Evolutionary conservation across 2,888 invertebrate species (phyloP).

Genomic region (Unio delphinus): DNA sequence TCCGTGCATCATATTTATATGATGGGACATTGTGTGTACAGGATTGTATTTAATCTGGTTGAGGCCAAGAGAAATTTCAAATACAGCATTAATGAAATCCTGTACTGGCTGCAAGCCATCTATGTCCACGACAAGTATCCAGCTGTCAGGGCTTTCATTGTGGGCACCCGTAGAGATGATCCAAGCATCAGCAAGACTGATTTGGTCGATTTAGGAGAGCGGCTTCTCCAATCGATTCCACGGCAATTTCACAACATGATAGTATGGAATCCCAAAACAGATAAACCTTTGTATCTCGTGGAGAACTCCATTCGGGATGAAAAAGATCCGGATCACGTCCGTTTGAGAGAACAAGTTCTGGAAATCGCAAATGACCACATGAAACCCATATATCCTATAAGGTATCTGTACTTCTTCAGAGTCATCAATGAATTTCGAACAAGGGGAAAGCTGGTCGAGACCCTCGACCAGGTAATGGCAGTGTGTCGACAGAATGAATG

Average conservation of each 20-base stretch:
- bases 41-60: conserved; percentile 38
- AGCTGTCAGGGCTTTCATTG: conserved; percentile 29
- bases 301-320: conserved; percentile 33
- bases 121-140: conserved; percentile 36
- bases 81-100: conserved; percentile 16
- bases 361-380: conserved; percentile 15
- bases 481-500: conserved; percentile 27
- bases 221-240: conserved; percentile 24
- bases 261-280: conserved; percentile 35
- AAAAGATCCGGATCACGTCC: conserved; percentile 34
- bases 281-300: conserved; percentile 36
- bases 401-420: conserved; percentile 38
- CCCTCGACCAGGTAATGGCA: conserved; percentile 16
- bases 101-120: conserved; percentile 42
- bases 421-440: conserved; percentile 31
- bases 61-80: conserved; percentile 34
- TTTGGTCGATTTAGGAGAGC: conserved; percentile 11
- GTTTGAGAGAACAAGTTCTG: conserved; percentile 17
- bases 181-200: conserved; percentile 13
- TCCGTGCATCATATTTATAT: conserved; percentile 45
- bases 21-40: conserved; percentile 40
- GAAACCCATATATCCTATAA: conserved; percentile 31
- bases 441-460: conserved; percentile 20
- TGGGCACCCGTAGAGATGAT: conserved; percentile 40
- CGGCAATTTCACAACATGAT: conserved; percentile 39